A percentile compares a stretch with the other conserved stretches of the same genome.
phyloP scores from a whole-genome alignment of 2,797 vertebrate species.

The Pipistrellus kuhlii region DNA sequence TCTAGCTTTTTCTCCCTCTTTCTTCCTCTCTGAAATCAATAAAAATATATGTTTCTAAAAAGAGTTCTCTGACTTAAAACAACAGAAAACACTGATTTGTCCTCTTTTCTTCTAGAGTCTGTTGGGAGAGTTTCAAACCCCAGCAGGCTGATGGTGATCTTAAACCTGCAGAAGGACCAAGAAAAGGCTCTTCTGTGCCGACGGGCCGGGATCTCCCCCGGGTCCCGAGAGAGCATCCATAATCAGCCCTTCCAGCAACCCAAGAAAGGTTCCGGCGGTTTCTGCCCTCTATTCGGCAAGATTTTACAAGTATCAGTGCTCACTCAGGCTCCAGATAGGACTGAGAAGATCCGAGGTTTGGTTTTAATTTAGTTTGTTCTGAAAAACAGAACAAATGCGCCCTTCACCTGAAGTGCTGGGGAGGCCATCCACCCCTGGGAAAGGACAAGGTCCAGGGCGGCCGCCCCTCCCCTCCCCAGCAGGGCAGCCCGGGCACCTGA shows the following conservation, averaged over 20 bases:
- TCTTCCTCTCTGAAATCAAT: too few relatives aligned
- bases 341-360: neutral
- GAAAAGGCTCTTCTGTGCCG: neutral
- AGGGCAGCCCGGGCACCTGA: neutral
- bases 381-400: neutral
- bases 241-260: neutral
- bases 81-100: neutral
- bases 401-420: neutral
- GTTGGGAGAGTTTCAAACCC: neutral
- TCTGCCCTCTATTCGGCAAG: neutral
- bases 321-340: neutral
- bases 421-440: neutral
- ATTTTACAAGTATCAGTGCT: neutral
- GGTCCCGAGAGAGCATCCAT: neutral
- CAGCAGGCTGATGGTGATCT: neutral
- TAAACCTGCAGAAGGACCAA: neutral
- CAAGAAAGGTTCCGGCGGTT: too few relatives aligned
- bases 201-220: neutral
- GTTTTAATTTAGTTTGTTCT: neutral
- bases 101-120: neutral
- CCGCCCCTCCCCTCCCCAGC: neutral
- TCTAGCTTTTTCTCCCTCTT: too few relatives aligned
- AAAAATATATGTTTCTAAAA: too few relatives aligned
- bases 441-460: neutral
- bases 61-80: neutral